These are phyloP conservation scores for Anastrepha ludens DNA, from an alignment of 1,140 invertebrate genomes.

Conservation along the genomic window DNA sequence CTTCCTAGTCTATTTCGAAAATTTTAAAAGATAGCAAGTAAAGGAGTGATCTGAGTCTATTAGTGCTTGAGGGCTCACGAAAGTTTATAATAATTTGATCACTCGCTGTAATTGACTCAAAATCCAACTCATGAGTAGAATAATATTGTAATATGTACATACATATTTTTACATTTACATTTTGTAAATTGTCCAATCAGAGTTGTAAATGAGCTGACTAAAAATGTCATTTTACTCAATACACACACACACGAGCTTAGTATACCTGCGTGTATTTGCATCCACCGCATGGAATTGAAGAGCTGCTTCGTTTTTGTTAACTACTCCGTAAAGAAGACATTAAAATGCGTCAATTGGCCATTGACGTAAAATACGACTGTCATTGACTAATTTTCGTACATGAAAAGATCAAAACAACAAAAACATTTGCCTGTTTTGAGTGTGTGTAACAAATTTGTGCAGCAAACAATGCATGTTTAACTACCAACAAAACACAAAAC, in stretches of 20 bases:
- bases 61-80: too few relatives aligned
- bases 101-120: too few relatives aligned
- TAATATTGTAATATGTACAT: too few relatives aligned
- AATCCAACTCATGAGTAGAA: too few relatives aligned
- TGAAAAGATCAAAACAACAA: not conserved
- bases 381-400: constrained; percentile 43
- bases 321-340: constrained; percentile 20
- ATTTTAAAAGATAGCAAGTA: too few relatives aligned
- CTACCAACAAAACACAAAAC: not conserved
- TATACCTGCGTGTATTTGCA: not conserved
- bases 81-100: too few relatives aligned
- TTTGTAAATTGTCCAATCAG: not conserved
- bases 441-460: constrained; percentile 43
- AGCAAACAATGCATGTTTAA: constrained; percentile 32
- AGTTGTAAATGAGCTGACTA: constrained; percentile 22
- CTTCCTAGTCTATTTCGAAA: too few relatives aligned
- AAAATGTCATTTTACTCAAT: too few relatives aligned
- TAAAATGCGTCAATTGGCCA: constrained; percentile 6
- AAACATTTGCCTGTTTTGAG: not conserved
- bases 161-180: not conserved
- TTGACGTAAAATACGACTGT: constrained; percentile 31
- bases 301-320: constrained; percentile 31
- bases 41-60: too few relatives aligned
- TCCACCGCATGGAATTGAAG: too few relatives aligned
- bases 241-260: not conserved